Base-by-base conservation (phyloP, 2,888 invertebrate genomes). In the Drosophila leonis region DNA sequence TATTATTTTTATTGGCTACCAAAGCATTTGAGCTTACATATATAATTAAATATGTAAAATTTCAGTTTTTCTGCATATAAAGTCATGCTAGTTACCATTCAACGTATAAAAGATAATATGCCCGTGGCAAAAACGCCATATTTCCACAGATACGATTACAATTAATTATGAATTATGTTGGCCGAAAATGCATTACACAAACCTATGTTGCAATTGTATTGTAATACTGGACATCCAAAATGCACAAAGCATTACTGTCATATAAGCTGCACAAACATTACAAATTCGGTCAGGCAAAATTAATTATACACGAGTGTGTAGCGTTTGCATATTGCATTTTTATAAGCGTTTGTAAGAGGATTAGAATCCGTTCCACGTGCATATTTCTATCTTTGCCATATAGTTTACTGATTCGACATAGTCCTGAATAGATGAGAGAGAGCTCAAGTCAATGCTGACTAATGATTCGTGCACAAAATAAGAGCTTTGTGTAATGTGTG, bases 111-210 rank as follows among this genome's bases (percentile, higher is more conserved):
- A 13, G 35, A 15, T 9, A 15, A 37, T 15, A 37, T 39, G n/a
- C 9, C n/a, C 18, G 0, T 44, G 13, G 13, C 42, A 20, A 5
- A 12, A 44, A 42, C 13, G 13, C 13, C 24, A 20, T 15, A 10
- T 42, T 20, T 20, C 8, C 44, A 44, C 2, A 12, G 27, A 27
- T n/a, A 9, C 15, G 0, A 4, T n/a, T n/a, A 5, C n/a, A 9
- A 46, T 31, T 18, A 49, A 49, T 49, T 24, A 18, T 31, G n/a
- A 48, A 48, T 48, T 48, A 27, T n/a, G 46, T 10, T 46, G 9
- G 29, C 6, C 29, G 2, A 4, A n/a, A 48, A 31, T 29, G 18
- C 48, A 48, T 48, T 18, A 29, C 27, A 31, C n/a, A 48, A 48
- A 31, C 29, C 18, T 2, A 41, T n/a, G 5, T 20, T 8, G 33